phyloP scores from a whole-genome alignment of 2,797 vertebrate genomes.

The Champsocephalus esox region DNA sequence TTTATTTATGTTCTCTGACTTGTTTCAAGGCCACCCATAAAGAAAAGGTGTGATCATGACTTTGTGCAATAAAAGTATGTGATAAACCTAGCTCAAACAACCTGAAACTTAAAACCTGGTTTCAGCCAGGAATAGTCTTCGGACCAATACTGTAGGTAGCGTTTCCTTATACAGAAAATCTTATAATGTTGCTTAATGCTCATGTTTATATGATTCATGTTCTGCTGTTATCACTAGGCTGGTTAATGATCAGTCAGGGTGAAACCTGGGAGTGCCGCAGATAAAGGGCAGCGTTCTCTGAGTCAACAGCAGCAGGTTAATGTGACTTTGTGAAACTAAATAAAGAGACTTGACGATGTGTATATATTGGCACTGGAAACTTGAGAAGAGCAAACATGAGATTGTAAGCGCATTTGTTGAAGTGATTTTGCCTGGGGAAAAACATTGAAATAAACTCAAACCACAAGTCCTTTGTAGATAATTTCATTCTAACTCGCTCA shows the following conservation, averaged over 20 bases:
- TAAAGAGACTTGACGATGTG: background rate
- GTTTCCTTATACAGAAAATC: conserved; percentile 24
- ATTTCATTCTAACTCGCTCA: background rate
- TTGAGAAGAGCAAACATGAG: conserved; percentile 3
- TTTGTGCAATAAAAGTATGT: background rate
- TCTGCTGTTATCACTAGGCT: conserved; percentile 52
- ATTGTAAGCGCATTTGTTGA: background rate
- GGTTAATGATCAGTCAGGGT: conserved; percentile 83
- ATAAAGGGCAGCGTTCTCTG: conserved; percentile 49
- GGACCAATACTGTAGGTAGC: background rate
- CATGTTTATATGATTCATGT: conserved; percentile 16
- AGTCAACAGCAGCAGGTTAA: conserved; percentile 32
- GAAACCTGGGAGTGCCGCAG: conserved; percentile 75
- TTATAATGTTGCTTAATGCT: background rate
- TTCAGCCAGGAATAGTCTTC: background rate
- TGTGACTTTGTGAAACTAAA: conserved; percentile 24
- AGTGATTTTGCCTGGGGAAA: background rate
- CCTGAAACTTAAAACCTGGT: conserved; percentile 3
- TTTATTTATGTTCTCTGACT: background rate
- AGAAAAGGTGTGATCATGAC: background rate
- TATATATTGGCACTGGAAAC: background rate
- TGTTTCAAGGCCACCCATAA: background rate
- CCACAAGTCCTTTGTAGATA: background rate
- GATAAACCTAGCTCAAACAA: background rate
- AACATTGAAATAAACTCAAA: conserved; percentile 9